Evolutionary conservation across 2,888 invertebrate species (phyloP).

Genomic region (Lepetodrilus schrolli): DNA sequence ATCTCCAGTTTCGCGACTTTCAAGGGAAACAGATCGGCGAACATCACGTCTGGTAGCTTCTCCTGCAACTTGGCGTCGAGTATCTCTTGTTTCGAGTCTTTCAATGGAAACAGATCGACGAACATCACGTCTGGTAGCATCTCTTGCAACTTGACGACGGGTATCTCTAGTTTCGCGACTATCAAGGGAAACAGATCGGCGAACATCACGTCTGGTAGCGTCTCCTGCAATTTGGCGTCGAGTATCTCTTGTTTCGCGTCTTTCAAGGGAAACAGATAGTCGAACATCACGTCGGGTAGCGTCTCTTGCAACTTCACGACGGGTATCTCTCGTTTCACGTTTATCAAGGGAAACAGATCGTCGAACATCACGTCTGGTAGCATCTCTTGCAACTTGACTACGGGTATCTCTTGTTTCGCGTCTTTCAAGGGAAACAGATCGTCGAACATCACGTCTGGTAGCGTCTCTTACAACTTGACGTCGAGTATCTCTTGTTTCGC

Average conservation of each 20-base stretch:
- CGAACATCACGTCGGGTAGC: neutral
- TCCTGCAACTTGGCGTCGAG: conserved; percentile 3
- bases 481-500: neutral
- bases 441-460: neutral
- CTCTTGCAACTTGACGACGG: neutral
- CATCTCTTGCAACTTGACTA: neutral
- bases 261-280: neutral
- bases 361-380: neutral
- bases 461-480: neutral
- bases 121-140: neutral
- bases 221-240: conserved; percentile 1
- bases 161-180: neutral
- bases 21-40: conserved; percentile 2
- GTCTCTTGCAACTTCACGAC: neutral
- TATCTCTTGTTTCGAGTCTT: neutral
- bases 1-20: neutral
- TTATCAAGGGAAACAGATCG: neutral
- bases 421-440: neutral
- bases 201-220: neutral
- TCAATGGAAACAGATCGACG: neutral
- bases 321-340: neutral
- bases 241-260: neutral
- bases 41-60: neutral
- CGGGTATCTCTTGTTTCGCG: neutral
- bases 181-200: neutral